Evolutionary conservation across 2,113 vertebrate genomes (phyloP).

Genomic region (Crypturellus undulatus): DNA sequence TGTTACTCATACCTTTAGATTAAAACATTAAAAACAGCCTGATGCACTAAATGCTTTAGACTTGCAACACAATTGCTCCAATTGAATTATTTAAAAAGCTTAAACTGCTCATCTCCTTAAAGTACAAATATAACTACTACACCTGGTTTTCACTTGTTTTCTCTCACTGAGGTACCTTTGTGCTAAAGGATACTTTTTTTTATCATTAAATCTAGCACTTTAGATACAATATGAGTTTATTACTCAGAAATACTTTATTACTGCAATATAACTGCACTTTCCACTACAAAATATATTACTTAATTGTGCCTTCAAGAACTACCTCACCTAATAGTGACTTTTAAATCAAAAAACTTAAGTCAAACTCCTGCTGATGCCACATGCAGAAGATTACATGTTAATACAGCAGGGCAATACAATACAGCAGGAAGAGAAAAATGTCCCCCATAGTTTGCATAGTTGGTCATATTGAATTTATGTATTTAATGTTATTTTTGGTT

Average conservation of each 20-base stretch:
- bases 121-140: neutral
- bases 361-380: neutral
- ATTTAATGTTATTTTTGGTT: neutral
- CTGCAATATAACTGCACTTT: slow-evolving; percentile 28
- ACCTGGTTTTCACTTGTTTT: neutral
- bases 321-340: neutral
- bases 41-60: neutral
- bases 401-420: neutral
- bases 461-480: neutral
- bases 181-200: neutral
- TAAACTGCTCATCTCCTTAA: neutral
- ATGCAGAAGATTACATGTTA: neutral
- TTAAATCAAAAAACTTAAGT: slow-evolving; percentile 8
- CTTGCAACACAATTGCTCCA: neutral
- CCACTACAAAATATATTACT: neutral
- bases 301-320: slow-evolving; percentile 1
- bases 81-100: neutral
- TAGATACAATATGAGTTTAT: neutral
- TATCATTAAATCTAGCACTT: neutral
- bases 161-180: neutral
- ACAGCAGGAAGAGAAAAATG: neutral
- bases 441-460: neutral
- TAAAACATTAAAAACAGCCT: neutral
- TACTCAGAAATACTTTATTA: slow-evolving; percentile 13
- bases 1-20: neutral